Evolutionary conservation across 1,140 invertebrate species (phyloP).

Genomic region (Cydia pomonella): DNA sequence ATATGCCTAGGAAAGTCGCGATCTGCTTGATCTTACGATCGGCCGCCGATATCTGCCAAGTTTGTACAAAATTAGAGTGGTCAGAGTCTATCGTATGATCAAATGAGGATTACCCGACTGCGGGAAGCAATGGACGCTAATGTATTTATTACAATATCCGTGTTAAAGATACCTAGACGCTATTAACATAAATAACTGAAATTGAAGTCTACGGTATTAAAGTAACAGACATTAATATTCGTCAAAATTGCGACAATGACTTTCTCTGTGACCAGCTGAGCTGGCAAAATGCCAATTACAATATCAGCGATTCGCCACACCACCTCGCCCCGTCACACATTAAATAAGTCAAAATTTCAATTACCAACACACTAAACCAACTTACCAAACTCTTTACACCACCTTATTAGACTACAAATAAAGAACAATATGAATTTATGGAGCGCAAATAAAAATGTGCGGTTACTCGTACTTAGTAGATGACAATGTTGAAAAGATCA

Average conservation of each 20-base stretch:
- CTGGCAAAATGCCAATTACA: constrained; percentile 47
- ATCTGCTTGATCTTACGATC: too few relatives aligned
- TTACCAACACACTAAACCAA: constrained; percentile 53
- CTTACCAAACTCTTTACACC: constrained; percentile 26
- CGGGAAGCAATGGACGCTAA: too few relatives aligned
- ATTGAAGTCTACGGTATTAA: too few relatives aligned
- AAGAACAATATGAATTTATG: not conserved
- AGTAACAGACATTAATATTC: not conserved
- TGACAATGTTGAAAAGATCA: constrained; percentile 71
- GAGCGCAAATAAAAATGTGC: constrained; percentile 36
- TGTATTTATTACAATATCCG: too few relatives aligned
- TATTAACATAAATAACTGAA: too few relatives aligned
- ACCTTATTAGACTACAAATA: constrained; percentile 36
- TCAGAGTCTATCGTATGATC: too few relatives aligned
- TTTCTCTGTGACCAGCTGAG: constrained; percentile 50
- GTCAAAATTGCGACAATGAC: constrained; percentile 30
- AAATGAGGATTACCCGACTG: too few relatives aligned
- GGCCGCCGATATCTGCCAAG: too few relatives aligned
- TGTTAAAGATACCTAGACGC: not conserved
- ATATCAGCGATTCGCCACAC: constrained; percentile 59
- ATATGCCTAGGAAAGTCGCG: too few relatives aligned
- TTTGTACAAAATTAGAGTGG: too few relatives aligned
- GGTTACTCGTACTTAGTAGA: constrained; percentile 63
- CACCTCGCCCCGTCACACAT: constrained; percentile 68
- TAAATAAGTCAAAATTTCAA: constrained; percentile 76